Evolutionary conservation across 23 tunicate genomes (phyloP).

Genomic region (Halocynthia roretzi): DNA sequence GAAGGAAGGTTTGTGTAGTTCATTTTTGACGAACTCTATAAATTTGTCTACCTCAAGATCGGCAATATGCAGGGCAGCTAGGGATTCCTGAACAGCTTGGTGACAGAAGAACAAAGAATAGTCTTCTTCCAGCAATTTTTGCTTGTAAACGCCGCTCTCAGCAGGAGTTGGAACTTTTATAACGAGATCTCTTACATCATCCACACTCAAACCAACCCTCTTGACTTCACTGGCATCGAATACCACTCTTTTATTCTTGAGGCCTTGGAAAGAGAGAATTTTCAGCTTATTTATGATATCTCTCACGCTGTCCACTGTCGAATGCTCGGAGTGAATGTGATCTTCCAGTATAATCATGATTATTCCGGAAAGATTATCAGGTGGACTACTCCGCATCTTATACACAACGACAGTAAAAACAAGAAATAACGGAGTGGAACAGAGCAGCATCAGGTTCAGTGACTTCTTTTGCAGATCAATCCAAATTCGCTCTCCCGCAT

Average conservation of each 20-base stretch:
- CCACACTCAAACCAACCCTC: background rate
- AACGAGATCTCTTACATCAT: slow-evolving; percentile 14
- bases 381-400: background rate
- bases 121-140: background rate
- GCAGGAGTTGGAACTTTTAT: background rate
- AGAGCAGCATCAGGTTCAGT: slow-evolving; percentile 18
- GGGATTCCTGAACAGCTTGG: slow-evolving; percentile 6
- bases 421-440: slow-evolving; percentile 10
- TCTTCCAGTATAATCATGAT: slow-evolving; percentile 3
- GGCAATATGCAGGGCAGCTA: background rate
- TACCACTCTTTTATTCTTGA: background rate
- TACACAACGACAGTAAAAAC: slow-evolving; percentile 1
- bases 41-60: background rate
- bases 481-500: slow-evolving; percentile 5
- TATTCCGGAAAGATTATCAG: slow-evolving; percentile 10
- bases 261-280: background rate
- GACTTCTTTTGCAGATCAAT: slow-evolving; percentile 5
- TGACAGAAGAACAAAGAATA: background rate
- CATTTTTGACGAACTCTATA: background rate
- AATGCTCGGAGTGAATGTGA: slow-evolving; percentile 8
- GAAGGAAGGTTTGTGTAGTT: background rate
- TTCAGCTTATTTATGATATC: slow-evolving; percentile 4
- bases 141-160: background rate
- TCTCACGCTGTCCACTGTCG: background rate
- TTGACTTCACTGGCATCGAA: background rate